A percentile compares a stretch with the other conserved stretches of the same genome.
Conservation (phyloP, 2,113 vertebrate genomes). For the Eclectus roratus region DNA sequence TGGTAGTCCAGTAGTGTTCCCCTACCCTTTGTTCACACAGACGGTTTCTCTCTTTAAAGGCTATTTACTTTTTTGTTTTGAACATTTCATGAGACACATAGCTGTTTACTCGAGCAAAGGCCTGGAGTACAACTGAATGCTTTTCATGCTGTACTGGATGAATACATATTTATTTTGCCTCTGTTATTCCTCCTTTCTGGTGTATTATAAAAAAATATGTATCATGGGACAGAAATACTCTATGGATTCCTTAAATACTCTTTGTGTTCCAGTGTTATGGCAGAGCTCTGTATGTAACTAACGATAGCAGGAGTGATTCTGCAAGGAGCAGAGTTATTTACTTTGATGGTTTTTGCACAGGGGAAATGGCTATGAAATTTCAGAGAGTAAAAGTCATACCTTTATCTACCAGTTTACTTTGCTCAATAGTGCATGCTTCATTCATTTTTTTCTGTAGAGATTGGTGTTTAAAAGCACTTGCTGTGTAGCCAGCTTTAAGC, state of each 20-base stretch:
- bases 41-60: conserved; percentile 45
- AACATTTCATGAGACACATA: conserved; percentile 42
- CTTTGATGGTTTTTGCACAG: background rate
- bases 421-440: background rate
- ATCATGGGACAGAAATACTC: background rate
- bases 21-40: conserved; percentile 30
- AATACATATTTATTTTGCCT: conserved; percentile 22
- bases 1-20: background rate
- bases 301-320: background rate
- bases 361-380: background rate
- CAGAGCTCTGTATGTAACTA: background rate
- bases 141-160: conserved; percentile 12
- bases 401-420: background rate
- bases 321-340: background rate
- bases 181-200: background rate
- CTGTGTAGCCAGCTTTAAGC: background rate
- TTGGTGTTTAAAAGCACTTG: background rate
- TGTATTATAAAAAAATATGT: background rate
- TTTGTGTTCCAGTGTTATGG: background rate
- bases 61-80: conserved; percentile 49
- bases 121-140: conserved; percentile 5
- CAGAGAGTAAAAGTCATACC: background rate
- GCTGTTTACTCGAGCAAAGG: conserved; percentile 50
- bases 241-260: conserved; percentile 4
- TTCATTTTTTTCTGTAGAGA: background rate